Evolutionary conservation across 1,140 invertebrate species (phyloP).

Genomic region (Sesamia nonagrioides): DNA sequence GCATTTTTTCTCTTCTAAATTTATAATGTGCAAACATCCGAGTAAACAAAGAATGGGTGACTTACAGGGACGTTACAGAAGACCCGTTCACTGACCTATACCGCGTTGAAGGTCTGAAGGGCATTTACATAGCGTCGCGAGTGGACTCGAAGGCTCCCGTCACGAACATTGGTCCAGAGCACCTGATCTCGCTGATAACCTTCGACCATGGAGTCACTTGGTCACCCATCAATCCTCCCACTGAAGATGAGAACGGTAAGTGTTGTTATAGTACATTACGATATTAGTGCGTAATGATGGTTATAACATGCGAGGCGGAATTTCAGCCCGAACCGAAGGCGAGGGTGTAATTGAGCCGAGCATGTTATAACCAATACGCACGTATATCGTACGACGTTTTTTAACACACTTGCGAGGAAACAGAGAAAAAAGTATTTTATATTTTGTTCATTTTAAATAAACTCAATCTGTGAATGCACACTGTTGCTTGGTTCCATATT

Average conservation of each 20-base stretch:
- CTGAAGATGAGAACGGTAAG: slow-evolving; percentile 88
- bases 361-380: too few species aligned
- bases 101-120: slow-evolving; percentile 94
- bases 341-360: too few species aligned
- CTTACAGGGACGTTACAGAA: slow-evolving; percentile 91
- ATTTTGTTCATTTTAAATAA: too few species aligned
- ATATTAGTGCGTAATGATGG: too few species aligned
- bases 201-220: slow-evolving; percentile 96
- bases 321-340: too few species aligned
- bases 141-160: slow-evolving; percentile 88
- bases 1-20: neutral
- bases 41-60: neutral
- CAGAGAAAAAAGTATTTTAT: too few species aligned
- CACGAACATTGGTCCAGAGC: slow-evolving; percentile 90
- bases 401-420: too few species aligned
- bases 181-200: slow-evolving; percentile 94
- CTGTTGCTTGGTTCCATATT: too few species aligned
- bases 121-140: slow-evolving; percentile 96
- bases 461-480: too few species aligned
- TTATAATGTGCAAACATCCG: slow-evolving; percentile 47
- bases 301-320: too few species aligned
- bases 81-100: slow-evolving; percentile 96
- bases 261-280: neutral
- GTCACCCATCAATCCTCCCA: slow-evolving; percentile 91
- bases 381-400: too few species aligned